Conservation (phyloP, 2,888 invertebrate species). For the Lypha dubia region DNA sequence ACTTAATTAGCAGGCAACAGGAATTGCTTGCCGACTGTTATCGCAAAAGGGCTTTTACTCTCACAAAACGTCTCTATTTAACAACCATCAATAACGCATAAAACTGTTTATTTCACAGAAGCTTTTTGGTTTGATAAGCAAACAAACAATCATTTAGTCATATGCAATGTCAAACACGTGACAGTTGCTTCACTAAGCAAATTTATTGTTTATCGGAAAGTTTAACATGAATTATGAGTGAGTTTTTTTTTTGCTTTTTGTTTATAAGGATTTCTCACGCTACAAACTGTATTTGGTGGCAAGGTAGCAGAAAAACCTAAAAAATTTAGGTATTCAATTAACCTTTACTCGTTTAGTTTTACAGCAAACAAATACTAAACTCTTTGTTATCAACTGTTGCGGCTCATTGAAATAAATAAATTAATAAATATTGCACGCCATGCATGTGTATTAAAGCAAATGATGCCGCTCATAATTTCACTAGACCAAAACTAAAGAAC, state of each 20-base stretch:
- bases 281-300: constrained; percentile 32
- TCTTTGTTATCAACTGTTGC: constrained; percentile 63
- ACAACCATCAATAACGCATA: neutral
- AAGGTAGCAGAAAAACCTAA: neutral
- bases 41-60: constrained; percentile 8
- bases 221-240: constrained; percentile 57
- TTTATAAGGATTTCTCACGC: constrained; percentile 67
- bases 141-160: neutral
- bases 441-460: constrained; percentile 40
- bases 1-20: constrained; percentile 62
- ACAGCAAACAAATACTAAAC: neutral
- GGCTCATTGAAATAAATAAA: constrained; percentile 73
- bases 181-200: constrained; percentile 20
- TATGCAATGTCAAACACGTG: constrained; percentile 53
- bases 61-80: neutral
- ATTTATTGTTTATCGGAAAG: constrained; percentile 17
- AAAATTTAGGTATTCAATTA: constrained; percentile 2
- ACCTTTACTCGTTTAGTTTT: constrained; percentile 27
- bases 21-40: constrained; percentile 55
- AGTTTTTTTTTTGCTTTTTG: constrained; percentile 13
- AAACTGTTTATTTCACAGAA: neutral
- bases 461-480: constrained; percentile 57
- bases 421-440: constrained; percentile 71
- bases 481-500: constrained; percentile 19
- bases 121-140: constrained; percentile 10